These are phyloP conservation scores for Myocastor coypus DNA, from an alignment of 2,113 vertebrate genomes.

Conservation along the genomic window DNA sequence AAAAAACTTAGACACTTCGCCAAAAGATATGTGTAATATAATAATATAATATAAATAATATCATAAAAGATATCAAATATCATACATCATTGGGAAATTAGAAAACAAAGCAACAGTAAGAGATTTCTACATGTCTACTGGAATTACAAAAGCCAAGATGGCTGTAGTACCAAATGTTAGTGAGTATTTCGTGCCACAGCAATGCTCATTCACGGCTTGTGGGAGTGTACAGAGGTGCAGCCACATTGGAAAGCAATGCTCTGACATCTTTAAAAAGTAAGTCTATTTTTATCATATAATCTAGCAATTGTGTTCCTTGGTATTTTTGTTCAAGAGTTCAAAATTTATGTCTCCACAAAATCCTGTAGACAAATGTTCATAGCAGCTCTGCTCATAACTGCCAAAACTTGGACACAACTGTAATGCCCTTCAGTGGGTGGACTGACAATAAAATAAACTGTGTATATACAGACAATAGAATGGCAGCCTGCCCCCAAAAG, in stretches of 20 bases:
- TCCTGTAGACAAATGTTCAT: neutral
- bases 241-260: neutral
- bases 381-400: neutral
- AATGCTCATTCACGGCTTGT: neutral
- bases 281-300: neutral
- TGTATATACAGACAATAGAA: neutral
- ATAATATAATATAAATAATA: neutral
- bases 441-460: neutral
- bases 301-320: neutral
- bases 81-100: neutral
- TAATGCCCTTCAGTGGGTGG: neutral
- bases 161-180: neutral
- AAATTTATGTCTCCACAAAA: neutral
- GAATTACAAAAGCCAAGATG: neutral
- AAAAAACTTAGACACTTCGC: neutral
- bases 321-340: neutral
- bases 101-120: neutral
- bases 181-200: neutral
- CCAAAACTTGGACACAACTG: neutral
- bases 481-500: neutral
- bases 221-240: neutral
- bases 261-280: neutral
- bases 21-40: neutral
- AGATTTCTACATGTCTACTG: neutral
- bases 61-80: neutral